Evolutionary conservation across 2,888 invertebrate genomes (phyloP).

Genomic region (Drosophila incognita): DNA sequence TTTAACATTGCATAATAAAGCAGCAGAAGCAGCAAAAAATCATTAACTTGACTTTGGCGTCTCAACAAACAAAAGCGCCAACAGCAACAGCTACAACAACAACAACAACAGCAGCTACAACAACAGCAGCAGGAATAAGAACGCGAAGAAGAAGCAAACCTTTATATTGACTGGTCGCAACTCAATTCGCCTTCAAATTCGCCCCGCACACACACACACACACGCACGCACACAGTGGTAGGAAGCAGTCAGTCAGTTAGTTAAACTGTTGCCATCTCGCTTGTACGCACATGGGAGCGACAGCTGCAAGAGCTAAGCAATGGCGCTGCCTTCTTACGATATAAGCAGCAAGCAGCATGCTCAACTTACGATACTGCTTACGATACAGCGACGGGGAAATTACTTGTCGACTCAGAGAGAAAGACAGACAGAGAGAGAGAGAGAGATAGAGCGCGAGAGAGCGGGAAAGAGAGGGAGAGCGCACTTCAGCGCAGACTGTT

Average conservation of each 20-base stretch:
- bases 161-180: slow-evolving; percentile 56
- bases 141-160: slow-evolving; percentile 20
- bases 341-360: slow-evolving; percentile 58
- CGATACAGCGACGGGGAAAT: slow-evolving; percentile 68
- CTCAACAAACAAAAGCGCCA: slow-evolving; percentile 48
- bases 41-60: slow-evolving; percentile 68
- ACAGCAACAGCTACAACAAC: slow-evolving; percentile 35
- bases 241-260: slow-evolving; percentile 3
- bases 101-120: neutral
- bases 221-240: slow-evolving; percentile 14
- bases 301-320: slow-evolving; percentile 52
- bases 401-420: slow-evolving; percentile 34
- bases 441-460: neutral
- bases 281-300: slow-evolving; percentile 33
- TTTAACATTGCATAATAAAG: slow-evolving; percentile 72
- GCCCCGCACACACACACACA: slow-evolving; percentile 49
- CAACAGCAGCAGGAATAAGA: neutral
- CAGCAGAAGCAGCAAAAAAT: slow-evolving; percentile 50
- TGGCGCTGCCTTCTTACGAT: slow-evolving; percentile 79
- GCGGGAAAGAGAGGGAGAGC: slow-evolving; percentile 12
- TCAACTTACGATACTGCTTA: slow-evolving; percentile 73
- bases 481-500: slow-evolving; percentile 61
- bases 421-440: neutral
- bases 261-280: slow-evolving; percentile 61
- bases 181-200: slow-evolving; percentile 70